A percentile compares a stretch with the other conserved stretches of the same genome.
Evolutionary conservation across 2,888 invertebrate genomes (phyloP).

Genomic region (Drosophila pullipes): DNA sequence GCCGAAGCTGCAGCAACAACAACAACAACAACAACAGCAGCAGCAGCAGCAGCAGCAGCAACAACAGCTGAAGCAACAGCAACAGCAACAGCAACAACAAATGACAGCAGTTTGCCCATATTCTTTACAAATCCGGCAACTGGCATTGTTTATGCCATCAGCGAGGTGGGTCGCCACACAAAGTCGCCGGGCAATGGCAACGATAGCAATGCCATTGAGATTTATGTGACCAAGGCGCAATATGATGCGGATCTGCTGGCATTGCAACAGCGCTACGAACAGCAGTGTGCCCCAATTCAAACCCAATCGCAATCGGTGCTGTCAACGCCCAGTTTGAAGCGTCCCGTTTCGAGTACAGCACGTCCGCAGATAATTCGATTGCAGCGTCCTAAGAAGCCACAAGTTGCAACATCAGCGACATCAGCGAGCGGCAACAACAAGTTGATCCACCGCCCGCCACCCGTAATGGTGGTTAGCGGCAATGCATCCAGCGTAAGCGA

Average conservation of each 20-base stretch:
- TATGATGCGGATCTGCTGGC: constrained; percentile 80
- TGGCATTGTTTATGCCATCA: constrained; percentile 83
- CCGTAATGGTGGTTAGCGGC: constrained; percentile 62
- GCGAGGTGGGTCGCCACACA: constrained; percentile 72
- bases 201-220: constrained; percentile 62
- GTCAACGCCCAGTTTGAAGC: constrained; percentile 41
- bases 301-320: constrained; percentile 30
- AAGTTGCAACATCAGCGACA: neutral
- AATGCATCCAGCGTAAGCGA: constrained; percentile 38
- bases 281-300: constrained; percentile 28
- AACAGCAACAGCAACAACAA: neutral
- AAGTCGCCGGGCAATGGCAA: constrained; percentile 22
- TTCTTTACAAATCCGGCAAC: constrained; percentile 84
- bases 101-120: constrained; percentile 73
- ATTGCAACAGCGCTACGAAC: constrained; percentile 69
- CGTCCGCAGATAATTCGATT: constrained; percentile 73
- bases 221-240: constrained; percentile 83
- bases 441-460: constrained; percentile 59
- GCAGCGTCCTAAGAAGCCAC: constrained; percentile 49
- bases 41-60: neutral
- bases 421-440: constrained; percentile 40
- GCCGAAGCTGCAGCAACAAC: neutral
- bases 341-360: constrained; percentile 36
- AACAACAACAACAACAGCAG: neutral
- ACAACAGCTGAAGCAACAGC: neutral